A percentile compares a stretch with the other conserved stretches of the same genome.
These are phyloP conservation scores for Dorcus parallelipipedus DNA, from an alignment of 2,888 invertebrate genomes.

Conservation along the genomic window DNA sequence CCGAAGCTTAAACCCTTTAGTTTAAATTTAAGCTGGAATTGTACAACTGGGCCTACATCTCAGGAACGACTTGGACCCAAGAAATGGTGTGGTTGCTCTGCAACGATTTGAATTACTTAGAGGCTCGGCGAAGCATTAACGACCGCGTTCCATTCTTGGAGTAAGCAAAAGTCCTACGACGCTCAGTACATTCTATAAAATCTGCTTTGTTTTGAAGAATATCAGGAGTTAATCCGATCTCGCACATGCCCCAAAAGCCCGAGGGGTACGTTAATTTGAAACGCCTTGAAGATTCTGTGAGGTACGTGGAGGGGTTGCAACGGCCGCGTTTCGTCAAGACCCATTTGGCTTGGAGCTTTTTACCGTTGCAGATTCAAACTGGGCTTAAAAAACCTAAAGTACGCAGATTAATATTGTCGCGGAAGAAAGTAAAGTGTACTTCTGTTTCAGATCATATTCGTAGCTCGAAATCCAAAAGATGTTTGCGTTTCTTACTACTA, in stretches of 20 bases:
- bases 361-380: slow-evolving; percentile 31
- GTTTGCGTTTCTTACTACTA: slow-evolving; percentile 22
- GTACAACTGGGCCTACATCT: not conserved
- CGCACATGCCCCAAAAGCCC: not conserved
- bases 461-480: slow-evolving; percentile 23
- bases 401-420: not conserved
- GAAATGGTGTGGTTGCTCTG: slow-evolving; percentile 66
- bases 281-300: slow-evolving; percentile 2
- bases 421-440: too few species aligned
- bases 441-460: slow-evolving; percentile 25
- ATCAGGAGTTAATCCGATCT: too few species aligned
- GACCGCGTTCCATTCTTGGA: slow-evolving; percentile 69
- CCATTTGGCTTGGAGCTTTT: slow-evolving; percentile 23
- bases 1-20: too few species aligned
- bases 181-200: slow-evolving; percentile 1
- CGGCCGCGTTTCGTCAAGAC: slow-evolving; percentile 21
- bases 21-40: too few species aligned
- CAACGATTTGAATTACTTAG: slow-evolving; percentile 57
- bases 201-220: too few species aligned
- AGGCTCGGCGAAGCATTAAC: slow-evolving; percentile 53
- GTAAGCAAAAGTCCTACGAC: slow-evolving; percentile 47
- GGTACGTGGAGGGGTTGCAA: not conserved
- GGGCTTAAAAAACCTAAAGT: slow-evolving; percentile 34
- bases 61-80: slow-evolving; percentile 71
- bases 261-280: slow-evolving; percentile 1